Base-by-base conservation (phyloP, 2,113 vertebrate species). In the Lota lota region DNA sequence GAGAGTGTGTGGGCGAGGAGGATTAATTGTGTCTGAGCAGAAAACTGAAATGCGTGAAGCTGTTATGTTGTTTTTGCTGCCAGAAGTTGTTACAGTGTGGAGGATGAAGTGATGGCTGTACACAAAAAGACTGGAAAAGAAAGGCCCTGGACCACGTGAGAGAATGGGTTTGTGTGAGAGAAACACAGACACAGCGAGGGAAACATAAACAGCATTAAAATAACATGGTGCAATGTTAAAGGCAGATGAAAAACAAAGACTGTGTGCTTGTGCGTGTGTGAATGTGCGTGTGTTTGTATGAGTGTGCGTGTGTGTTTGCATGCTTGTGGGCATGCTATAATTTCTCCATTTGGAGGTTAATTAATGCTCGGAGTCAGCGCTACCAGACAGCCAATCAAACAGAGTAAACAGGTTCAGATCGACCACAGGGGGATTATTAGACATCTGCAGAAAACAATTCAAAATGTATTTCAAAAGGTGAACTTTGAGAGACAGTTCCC, bases 261-360 rank as follows among this genome's bases (percentile, higher is more conserved):
- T 40, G 28, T 33, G 61, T 33, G 61, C 16, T 56, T 53, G 56
- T 54, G 22, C 36, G 67, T 61, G 64, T 60, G 21, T 62, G 59
- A n/a, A 63, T 69, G 72, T 66, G 66, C 28, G 54, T 59, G 59
- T 61, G 53, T 19, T 22, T 20, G 57, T 19, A 57, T 61, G 16
- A 22, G 19, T 64, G n/a, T 54, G 21, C 16, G 24, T 22, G 68
- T 70, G 36, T 63, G 61, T 18, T 50, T 84, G 8, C 74, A 68
- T 59, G 66, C 68, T 64, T 66, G 64, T 77, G 71, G 64, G 77
- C 51, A 80, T 69, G 74, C 79, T 82, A 74, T 80, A 82, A 85
- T 88, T 87, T 88, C 74, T 84, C 75, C 76, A 87, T 88, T 87
- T 88, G 84, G 86, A 89, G 89, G 87, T 91, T 90, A 90, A 91